Evolutionary conservation across 2,888 invertebrate genomes (phyloP).

Genomic region (Argynnis bischoffii): DNA sequence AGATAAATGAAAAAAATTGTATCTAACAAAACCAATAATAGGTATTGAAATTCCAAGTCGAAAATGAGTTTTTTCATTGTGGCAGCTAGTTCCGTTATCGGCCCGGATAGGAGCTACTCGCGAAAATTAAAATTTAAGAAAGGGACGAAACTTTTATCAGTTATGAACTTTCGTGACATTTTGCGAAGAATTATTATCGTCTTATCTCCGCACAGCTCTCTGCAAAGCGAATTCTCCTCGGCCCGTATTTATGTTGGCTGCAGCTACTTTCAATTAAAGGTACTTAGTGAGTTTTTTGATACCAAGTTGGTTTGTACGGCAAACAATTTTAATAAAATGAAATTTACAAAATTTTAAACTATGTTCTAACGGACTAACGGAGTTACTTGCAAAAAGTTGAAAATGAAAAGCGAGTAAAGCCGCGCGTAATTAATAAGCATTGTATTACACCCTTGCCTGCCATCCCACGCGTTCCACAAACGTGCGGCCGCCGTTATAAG

Average conservation of each 20-base stretch:
- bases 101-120: constrained; percentile 56
- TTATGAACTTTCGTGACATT: constrained; percentile 80
- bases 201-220: constrained; percentile 71
- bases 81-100: constrained; percentile 58
- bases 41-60: constrained; percentile 11
- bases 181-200: constrained; percentile 78
- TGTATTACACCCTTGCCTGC: constrained; percentile 55
- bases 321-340: constrained; percentile 35
- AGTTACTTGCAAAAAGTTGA: constrained; percentile 38
- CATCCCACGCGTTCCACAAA: constrained; percentile 52
- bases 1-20: too few relatives aligned
- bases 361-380: constrained; percentile 26
- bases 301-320: constrained; percentile 24
- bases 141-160: constrained; percentile 79
- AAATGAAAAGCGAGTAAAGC: constrained; percentile 61
- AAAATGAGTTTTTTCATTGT: constrained; percentile 28
- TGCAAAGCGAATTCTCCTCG: constrained; percentile 62
- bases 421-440: constrained; percentile 70
- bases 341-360: constrained; percentile 34
- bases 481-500: constrained; percentile 59
- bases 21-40: neutral
- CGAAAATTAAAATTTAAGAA: constrained; percentile 78
- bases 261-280: constrained; percentile 69
- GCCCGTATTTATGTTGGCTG: constrained; percentile 62
- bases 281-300: constrained; percentile 41